Percentiles rank a stretch among this genome's conserved stretches.
These are phyloP conservation scores for Drosophila lini DNA, from an alignment of 1,140 invertebrate genomes.

Conservation along the genomic window DNA sequence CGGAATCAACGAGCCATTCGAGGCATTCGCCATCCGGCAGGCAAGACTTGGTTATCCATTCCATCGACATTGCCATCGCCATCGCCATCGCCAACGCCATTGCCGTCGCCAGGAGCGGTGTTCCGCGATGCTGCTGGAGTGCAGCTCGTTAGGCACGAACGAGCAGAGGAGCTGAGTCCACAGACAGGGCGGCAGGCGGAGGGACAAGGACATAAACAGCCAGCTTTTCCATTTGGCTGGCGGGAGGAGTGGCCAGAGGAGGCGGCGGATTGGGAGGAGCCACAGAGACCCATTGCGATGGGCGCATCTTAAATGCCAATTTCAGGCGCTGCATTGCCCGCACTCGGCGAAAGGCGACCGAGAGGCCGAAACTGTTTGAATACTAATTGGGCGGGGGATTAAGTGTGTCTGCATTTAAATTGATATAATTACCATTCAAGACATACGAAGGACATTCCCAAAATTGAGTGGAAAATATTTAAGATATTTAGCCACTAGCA, in stretches of 20 bases:
- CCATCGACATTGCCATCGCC: conserved; percentile 38
- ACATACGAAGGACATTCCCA: conserved; percentile 2
- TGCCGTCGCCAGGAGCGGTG: conserved; percentile 50
- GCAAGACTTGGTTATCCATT: conserved; percentile 70
- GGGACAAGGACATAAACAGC: conserved; percentile 73
- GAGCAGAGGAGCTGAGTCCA: conserved; percentile 61
- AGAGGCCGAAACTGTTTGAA: conserved; percentile 26
- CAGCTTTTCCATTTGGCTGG: conserved; percentile 26
- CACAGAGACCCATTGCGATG: conserved; percentile 12
- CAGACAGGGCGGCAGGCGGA: conserved; percentile 31
- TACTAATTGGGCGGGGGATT: conserved; percentile 31
- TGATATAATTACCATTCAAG: conserved; percentile 33
- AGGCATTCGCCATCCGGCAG: conserved; percentile 27
- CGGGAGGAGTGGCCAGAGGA: conserved; percentile 3
- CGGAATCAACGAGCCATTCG: conserved; percentile 76
- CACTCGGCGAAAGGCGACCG: conserved; percentile 21
- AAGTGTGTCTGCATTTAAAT: conserved; percentile 14
- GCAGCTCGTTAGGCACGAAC: conserved; percentile 81
- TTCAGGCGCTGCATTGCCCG: conserved; percentile 60
- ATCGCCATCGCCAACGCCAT: conserved; percentile 18
- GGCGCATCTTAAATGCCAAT: conserved; percentile 68
- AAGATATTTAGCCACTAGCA: neutral
- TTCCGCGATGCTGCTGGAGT: conserved; percentile 49
- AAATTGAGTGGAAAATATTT: conserved; percentile 1
- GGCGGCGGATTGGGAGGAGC: neutral